These are phyloP conservation scores for Poeciliopsis retropinna DNA, from an alignment of 2,113 vertebrate genomes.

Conservation along the genomic window DNA sequence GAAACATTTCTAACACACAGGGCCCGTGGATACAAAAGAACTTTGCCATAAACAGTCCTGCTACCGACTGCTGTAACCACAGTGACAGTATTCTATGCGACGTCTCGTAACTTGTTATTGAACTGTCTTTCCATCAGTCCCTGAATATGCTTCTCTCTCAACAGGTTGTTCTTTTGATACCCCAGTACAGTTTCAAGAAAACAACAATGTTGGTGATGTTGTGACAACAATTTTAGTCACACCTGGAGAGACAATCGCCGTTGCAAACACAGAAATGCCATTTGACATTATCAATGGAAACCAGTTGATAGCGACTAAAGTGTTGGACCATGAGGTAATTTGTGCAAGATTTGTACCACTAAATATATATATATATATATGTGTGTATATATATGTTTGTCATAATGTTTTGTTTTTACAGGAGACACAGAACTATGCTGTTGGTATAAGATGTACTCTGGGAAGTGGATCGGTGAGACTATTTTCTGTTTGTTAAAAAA, in stretches of 20 bases:
- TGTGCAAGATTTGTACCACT: neutral
- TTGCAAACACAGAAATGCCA: neutral
- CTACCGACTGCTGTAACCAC: no score
- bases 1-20: no score
- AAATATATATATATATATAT: no score
- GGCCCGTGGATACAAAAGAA: no score
- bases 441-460: accelerated
- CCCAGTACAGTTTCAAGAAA: accelerated
- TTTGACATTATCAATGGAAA: conserved; percentile 15
- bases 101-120: no score
- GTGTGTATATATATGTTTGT: no score
- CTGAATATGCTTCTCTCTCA: neutral
- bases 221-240: neutral
- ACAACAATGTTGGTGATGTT: neutral
- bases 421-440: accelerated
- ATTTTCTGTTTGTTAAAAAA: no score
- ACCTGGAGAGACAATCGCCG: neutral
- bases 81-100: no score
- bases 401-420: conserved; percentile 12
- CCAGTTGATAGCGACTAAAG: neutral
- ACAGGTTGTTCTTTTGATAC: conserved; percentile 49
- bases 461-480: no score
- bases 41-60: no score
- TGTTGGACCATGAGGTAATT: conserved; percentile 73
- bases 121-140: neutral